Percentiles rank a stretch among this genome's conserved stretches.
Evolutionary conservation across 30 jellyfish, hydroid and myxozoan species (phyloP).

Genomic region (Aurelia sp.): DNA sequence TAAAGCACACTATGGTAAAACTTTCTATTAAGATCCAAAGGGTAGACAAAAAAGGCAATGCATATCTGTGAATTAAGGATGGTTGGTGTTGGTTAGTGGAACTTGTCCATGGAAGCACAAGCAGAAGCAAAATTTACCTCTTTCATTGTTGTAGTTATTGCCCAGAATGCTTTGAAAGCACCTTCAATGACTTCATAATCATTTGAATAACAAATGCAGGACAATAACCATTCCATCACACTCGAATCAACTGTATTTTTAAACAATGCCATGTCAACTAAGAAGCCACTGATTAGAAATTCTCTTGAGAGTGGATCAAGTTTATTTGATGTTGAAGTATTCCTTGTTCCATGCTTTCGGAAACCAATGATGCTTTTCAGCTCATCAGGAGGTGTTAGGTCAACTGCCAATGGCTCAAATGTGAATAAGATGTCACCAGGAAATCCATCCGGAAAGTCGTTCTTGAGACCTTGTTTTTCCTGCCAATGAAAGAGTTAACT

Average conservation of each 20-base stretch:
- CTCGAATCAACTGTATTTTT: conserved; percentile 21
- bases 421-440: conserved; percentile 48
- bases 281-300: conserved; percentile 41
- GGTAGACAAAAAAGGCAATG: too few species aligned
- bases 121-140: conserved; percentile 10
- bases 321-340: not conserved
- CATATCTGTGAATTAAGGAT: too few species aligned
- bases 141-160: conserved; percentile 10
- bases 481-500: not conserved
- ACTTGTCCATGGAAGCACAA: too few species aligned
- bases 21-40: too few species aligned
- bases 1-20: too few species aligned
- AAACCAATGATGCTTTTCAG: conserved; percentile 26
- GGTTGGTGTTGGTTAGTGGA: too few species aligned
- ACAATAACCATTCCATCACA: conserved; percentile 49
- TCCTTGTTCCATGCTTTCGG: not conserved
- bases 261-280: conserved; percentile 29
- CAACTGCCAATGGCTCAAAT: not conserved
- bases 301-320: conserved; percentile 24
- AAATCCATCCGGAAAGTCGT: conserved; percentile 64
- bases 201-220: conserved; percentile 50
- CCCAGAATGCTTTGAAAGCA: conserved; percentile 61
- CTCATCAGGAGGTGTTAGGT: conserved; percentile 15
- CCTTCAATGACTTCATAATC: conserved; percentile 61
- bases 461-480: conserved; percentile 55